A percentile compares a stretch with the other conserved stretches of the same genome.
Evolutionary conservation across 2,113 vertebrate species (phyloP).

Genomic region (Buteo buteo): DNA sequence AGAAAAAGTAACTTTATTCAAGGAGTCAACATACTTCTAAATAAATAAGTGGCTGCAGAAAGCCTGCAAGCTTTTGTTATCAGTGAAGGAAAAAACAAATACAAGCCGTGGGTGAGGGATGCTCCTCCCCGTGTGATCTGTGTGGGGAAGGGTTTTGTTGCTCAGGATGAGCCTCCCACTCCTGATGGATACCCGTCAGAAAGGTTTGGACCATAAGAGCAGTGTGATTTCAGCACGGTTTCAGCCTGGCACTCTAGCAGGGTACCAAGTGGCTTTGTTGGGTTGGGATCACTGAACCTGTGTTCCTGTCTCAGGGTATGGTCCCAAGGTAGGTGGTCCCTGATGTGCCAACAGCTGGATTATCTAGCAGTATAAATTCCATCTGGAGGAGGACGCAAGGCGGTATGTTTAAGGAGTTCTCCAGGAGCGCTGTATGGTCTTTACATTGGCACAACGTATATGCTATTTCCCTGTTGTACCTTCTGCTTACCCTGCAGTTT

Average conservation of each 20-base stretch:
- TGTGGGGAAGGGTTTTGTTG: not conserved
- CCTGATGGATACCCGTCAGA: not conserved
- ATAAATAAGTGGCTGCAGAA: not conserved
- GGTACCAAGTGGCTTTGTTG: not conserved
- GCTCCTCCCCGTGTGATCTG: not conserved
- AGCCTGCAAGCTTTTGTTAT: not conserved
- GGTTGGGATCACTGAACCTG: not conserved
- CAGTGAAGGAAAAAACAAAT: not conserved
- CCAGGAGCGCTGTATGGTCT: not conserved
- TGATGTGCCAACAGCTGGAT: not conserved
- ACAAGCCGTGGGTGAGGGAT: not conserved
- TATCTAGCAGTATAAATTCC: not conserved
- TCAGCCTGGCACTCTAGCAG: not conserved
- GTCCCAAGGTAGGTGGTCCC: not conserved
- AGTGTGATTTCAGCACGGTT: not conserved
- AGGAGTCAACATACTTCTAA: not conserved
- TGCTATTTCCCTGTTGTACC: not conserved
- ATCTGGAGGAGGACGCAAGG: not conserved
- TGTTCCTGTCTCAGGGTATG: not conserved
- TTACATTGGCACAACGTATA: not conserved
- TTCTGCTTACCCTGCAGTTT: not conserved
- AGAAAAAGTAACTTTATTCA: not conserved
- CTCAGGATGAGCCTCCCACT: not conserved
- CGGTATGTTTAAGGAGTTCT: not conserved
- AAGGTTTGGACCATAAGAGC: not conserved